Evolutionary conservation across 2,888 invertebrate species (phyloP).

Genomic region (Phrixothrix hirtus): DNA sequence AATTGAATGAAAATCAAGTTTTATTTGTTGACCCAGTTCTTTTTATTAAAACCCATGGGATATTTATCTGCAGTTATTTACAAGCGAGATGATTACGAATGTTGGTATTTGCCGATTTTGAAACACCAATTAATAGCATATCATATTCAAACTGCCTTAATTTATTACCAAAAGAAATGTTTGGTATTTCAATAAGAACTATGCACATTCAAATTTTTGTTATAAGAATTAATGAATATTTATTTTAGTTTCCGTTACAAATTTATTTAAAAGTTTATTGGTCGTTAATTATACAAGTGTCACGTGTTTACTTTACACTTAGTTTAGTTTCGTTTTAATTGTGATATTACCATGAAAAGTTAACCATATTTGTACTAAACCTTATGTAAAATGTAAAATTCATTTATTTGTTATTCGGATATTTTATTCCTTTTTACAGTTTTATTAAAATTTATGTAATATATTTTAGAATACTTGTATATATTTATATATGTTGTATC

Average conservation of each 20-base stretch:
- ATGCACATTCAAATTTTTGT: not conserved
- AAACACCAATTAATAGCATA: constrained; percentile 16
- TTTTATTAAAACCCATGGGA: too few relatives aligned
- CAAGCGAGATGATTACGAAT: too few relatives aligned
- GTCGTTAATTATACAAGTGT: constrained; percentile 6
- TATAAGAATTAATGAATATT: not conserved
- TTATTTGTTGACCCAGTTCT: too few relatives aligned
- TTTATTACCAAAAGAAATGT: not conserved
- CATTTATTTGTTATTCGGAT: constrained; percentile 18
- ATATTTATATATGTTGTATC: constrained; percentile 25
- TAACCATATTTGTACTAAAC: constrained; percentile 28
- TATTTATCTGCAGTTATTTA: too few relatives aligned
- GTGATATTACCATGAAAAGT: constrained; percentile 24
- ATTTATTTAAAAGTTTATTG: not conserved
- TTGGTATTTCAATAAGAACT: constrained; percentile 1
- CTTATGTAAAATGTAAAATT: constrained; percentile 15
- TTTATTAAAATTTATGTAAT: constrained; percentile 19
- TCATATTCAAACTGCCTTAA: constrained; percentile 5
- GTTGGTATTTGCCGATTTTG: constrained; percentile 4
- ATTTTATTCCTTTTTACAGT: constrained; percentile 13
- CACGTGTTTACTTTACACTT: constrained; percentile 23
- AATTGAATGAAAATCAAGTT: constrained; percentile 1
- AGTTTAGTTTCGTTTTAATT: constrained; percentile 16
- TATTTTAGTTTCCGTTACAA: not conserved
- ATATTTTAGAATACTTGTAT: constrained; percentile 15